Evolutionary conservation across 2,113 vertebrate genomes (phyloP).

Genomic region (Neogobius melanostomus): DNA sequence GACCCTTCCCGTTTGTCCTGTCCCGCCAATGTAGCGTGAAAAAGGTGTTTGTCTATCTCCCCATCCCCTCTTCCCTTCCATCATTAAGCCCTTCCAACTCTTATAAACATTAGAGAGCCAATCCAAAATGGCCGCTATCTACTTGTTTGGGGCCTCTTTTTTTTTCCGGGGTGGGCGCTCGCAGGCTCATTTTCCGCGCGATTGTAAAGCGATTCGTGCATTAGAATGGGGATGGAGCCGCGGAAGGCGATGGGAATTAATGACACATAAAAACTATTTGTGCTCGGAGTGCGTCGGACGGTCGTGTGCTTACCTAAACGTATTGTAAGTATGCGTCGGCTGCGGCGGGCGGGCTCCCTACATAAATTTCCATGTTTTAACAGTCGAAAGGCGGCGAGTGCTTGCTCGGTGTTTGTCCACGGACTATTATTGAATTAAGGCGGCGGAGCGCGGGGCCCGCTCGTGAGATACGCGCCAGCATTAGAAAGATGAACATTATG

Average conservation of each 20-base stretch:
- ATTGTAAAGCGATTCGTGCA: slow-evolving; percentile 96
- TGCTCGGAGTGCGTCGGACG: slow-evolving; percentile 80
- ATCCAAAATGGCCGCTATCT: slow-evolving; percentile 66
- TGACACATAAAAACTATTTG: slow-evolving; percentile 92
- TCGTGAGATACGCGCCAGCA: slow-evolving; percentile 56
- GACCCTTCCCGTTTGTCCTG: slow-evolving; percentile 72
- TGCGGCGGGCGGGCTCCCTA: slow-evolving; percentile 73
- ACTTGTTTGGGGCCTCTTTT: slow-evolving; percentile 64
- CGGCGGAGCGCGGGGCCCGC: slow-evolving; percentile 62
- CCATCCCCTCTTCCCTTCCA: slow-evolving; percentile 70
- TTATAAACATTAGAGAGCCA: slow-evolving; percentile 82
- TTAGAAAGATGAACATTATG: slow-evolving; percentile 69
- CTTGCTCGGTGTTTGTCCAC: slow-evolving; percentile 68
- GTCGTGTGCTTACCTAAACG: slow-evolving; percentile 89
- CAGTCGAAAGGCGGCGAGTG: slow-evolving; percentile 77
- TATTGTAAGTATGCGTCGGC: slow-evolving; percentile 86
- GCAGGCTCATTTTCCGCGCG: slow-evolving; percentile 86
- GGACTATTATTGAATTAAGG: slow-evolving; percentile 78
- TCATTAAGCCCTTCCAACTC: slow-evolving; percentile 80
- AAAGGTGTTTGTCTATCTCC: slow-evolving; percentile 57
- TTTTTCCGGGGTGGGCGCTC: slow-evolving; percentile 78
- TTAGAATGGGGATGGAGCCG: slow-evolving; percentile 90
- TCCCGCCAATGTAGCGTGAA: slow-evolving; percentile 78
- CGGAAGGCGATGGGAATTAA: slow-evolving; percentile 89
- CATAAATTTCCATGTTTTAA: slow-evolving; percentile 83